phyloP scores from a whole-genome alignment of 2,797 vertebrate species.

The Paratrypauchen microcephalus region DNA sequence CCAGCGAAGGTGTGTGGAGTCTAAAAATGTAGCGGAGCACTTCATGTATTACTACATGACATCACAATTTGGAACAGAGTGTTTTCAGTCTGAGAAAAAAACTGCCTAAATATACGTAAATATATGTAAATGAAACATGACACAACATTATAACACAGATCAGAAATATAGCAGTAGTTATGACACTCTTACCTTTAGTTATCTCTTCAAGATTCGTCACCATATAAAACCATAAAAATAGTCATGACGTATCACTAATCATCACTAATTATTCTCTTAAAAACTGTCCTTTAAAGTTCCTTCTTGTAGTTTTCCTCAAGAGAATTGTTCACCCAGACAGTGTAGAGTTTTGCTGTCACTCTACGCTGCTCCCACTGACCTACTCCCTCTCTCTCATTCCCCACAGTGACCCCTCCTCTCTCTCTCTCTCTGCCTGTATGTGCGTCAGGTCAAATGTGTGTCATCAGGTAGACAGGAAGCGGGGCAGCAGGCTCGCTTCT shows the following conservation, averaged over 20 bases:
- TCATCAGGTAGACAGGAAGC: slow-evolving; percentile 30
- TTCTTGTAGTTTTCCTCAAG: slow-evolving; percentile 30
- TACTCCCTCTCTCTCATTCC: slow-evolving; percentile 55
- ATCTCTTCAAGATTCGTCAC: slow-evolving; percentile 15
- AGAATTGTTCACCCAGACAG: background rate
- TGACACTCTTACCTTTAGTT: slow-evolving; percentile 10
- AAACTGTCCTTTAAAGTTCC: slow-evolving; percentile 35
- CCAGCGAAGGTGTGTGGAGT: too few relatives aligned
- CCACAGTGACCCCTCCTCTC: slow-evolving; percentile 17
- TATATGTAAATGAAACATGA: too few relatives aligned
- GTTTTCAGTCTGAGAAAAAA: too few relatives aligned
- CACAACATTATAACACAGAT: too few relatives aligned
- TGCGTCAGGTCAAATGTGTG: slow-evolving; percentile 21
- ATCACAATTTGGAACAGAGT: too few relatives aligned
- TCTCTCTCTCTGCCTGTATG: slow-evolving; percentile 28
- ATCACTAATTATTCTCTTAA: slow-evolving; percentile 19
- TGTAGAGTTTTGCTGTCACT: slow-evolving; percentile 39
- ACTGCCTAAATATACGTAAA: too few relatives aligned
- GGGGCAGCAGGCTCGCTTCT: slow-evolving; percentile 31
- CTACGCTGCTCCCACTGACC: slow-evolving; percentile 47
- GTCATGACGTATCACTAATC: background rate
- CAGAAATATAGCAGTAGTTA: too few relatives aligned
- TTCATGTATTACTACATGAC: too few relatives aligned
- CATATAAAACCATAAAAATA: slow-evolving; percentile 25
- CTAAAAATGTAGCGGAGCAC: too few relatives aligned